Base-by-base conservation (phyloP, 2,797 vertebrate species). In the Macrochelys suwanniensis region DNA sequence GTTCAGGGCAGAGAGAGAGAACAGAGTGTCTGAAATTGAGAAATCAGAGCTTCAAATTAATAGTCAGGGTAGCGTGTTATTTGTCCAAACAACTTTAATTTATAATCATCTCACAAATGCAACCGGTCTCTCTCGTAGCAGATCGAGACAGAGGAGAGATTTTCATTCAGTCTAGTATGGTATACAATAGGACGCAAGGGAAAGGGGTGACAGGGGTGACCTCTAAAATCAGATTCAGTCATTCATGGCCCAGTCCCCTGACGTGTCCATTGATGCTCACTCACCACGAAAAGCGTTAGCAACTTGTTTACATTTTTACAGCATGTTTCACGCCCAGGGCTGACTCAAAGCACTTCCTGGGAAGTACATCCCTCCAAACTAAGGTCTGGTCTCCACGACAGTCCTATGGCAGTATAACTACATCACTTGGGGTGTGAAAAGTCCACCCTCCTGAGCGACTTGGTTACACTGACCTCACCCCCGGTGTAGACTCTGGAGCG, bases 141-240 rank as follows among this genome's bases (percentile, higher is more conserved):
- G 82, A 23, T 7, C 7, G 42, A 9, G 51, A 45, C 19, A 76
- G n/a, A 71, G 49, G 31, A 87, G 31, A 85, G 28, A 4, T 51
- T n/a, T 82, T 47, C 57, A 8, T 3, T 23, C 28, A 19, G 11
- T 47, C 15, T 65, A 37, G 5, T 0, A 49, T 11, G 25, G 0
- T 2, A 6, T 8, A 12, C 3, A 37, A 77, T 16, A 5, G 51
- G 56, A 71, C 85, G 33, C 47, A 11, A 7, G 47, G 76, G 76
- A 86, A 61, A 37, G 4, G 26, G 50, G 82, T 51, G 82, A 53
- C 87, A 76, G 2, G 0, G 3, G 53, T 56, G 7, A 45, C 26
- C 50, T 53, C 16, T 13, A 76, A 51, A 53, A 13, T 8, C 51
- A 53, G 12, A 76, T 19, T 45, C n/a, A 0, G 9, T 1, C 19